These are phyloP conservation scores for Orycteropus afer DNA, from an alignment of 2,113 vertebrate genomes.

Conservation along the genomic window DNA sequence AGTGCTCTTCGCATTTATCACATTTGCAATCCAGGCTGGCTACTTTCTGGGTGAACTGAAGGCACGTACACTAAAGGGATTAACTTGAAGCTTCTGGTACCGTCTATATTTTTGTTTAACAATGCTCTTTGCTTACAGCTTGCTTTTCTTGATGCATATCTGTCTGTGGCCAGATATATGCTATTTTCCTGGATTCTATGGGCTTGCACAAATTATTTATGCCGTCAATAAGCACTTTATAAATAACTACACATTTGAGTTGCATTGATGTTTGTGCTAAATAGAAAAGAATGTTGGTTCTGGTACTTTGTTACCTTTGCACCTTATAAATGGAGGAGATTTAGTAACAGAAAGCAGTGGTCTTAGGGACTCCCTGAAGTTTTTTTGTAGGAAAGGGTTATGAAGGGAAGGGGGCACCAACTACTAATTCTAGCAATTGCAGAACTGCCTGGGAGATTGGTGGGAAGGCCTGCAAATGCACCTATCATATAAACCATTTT, in stretches of 20 bases:
- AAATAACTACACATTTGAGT: not conserved
- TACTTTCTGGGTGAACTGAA: not conserved
- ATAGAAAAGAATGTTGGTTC: slow-evolving; percentile 57
- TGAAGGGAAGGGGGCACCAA: not conserved
- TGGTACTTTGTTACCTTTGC: slow-evolving; percentile 28
- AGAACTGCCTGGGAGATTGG: too few relatives aligned
- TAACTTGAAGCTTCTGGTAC: not conserved
- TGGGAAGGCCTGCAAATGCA: accelerated
- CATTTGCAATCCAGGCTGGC: too few relatives aligned
- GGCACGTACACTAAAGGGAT: not conserved
- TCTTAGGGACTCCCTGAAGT: not conserved
- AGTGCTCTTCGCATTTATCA: not conserved
- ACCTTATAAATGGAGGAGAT: slow-evolving; percentile 32
- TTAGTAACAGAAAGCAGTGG: slow-evolving; percentile 21
- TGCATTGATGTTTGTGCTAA: slow-evolving; percentile 27
- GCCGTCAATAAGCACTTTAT: slow-evolving; percentile 6
- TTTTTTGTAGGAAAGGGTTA: not conserved
- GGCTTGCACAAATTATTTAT: not conserved
- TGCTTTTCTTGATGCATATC: slow-evolving; percentile 13
- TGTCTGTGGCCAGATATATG: not conserved
- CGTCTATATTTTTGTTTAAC: slow-evolving; percentile 24
- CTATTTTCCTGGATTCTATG: not conserved
- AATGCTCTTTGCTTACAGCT: slow-evolving; percentile 32
- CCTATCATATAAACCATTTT: not conserved
- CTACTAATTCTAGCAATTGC: not conserved